phyloP scores from a whole-genome alignment of 2,888 invertebrate genomes.

The Mactromeris polynyma region DNA sequence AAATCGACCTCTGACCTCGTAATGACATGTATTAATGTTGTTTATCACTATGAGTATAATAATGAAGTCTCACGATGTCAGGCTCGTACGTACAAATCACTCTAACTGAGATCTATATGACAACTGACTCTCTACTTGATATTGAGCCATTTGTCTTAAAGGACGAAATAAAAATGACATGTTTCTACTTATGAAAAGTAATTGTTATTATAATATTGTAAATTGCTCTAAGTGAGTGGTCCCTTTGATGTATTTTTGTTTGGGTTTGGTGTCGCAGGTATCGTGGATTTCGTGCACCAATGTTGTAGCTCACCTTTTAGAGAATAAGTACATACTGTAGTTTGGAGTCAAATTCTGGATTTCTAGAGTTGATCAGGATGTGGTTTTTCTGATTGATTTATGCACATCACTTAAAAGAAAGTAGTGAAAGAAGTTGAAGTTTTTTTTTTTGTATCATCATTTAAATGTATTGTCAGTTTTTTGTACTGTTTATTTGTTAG shows the following conservation, averaged over 20 bases:
- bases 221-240: neutral
- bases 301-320: no score
- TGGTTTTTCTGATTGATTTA: neutral
- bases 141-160: neutral
- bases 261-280: neutral
- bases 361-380: neutral
- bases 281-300: neutral
- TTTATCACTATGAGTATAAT: conserved; percentile 9
- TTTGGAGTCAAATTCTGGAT: neutral
- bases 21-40: conserved; percentile 43
- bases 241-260: conserved; percentile 7
- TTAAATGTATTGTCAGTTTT: no score
- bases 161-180: conserved; percentile 8
- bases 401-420: neutral
- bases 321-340: no score
- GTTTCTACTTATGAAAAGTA: neutral
- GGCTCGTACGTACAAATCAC: conserved; percentile 33
- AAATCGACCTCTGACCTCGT: conserved; percentile 50
- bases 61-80: conserved; percentile 35
- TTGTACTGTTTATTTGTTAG: no score
- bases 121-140: conserved; percentile 1
- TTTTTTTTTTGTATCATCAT: no score
- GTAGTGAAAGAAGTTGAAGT: no score
- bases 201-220: neutral
- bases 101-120: neutral